Base-by-base conservation (phyloP, 2,113 vertebrate species). In the Aythya baeri region DNA sequence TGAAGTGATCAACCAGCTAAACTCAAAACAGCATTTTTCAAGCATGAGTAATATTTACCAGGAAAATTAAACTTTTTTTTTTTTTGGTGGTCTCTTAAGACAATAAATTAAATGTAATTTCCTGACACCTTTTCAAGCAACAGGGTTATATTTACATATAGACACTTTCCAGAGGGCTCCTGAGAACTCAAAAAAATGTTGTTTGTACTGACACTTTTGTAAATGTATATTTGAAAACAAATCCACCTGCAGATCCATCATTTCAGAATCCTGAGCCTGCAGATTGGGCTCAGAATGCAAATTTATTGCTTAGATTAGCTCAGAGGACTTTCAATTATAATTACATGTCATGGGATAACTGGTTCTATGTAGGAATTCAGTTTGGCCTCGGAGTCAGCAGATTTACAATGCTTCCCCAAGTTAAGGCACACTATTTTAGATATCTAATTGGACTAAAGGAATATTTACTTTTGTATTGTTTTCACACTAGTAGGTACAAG, bases 31-130 rank as follows among this genome's bases (percentile, higher is more conserved):
- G 49, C 54, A 41, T 62, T 93, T 92, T 93, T 66, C 62, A 94
- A 75, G 83, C 43, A 5, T 43, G 13, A 86, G n/a, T 83, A 49
- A 76, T 41, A 43, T 86, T 76, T 89, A 91, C 63, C 22, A 55
- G 9, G 38, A 93, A 27, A 93, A 97, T 41, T 41, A 41, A 41
- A 41, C 41, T 41, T 68, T 67, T 63, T 17, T 81, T 65, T 66
- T 20, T 81, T 31, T 27, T 68, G 50, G 83, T 54, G 67, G 23
- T 66, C 31, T 93, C 68, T 91, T 96, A 94, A 92, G 86, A 92
- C 43, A 78, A 93, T 77, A 84, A 13, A 41, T 41, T 41, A 55
- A 87, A 83, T 18, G 27, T 32, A 62, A 74, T 92, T 89, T 94
- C n/a, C 62, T 49, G 31, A 85, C 17, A 62, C 5, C 20, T 5